Evolutionary conservation across 2,113 vertebrate genomes (phyloP).

Genomic region (Channa maculata): DNA sequence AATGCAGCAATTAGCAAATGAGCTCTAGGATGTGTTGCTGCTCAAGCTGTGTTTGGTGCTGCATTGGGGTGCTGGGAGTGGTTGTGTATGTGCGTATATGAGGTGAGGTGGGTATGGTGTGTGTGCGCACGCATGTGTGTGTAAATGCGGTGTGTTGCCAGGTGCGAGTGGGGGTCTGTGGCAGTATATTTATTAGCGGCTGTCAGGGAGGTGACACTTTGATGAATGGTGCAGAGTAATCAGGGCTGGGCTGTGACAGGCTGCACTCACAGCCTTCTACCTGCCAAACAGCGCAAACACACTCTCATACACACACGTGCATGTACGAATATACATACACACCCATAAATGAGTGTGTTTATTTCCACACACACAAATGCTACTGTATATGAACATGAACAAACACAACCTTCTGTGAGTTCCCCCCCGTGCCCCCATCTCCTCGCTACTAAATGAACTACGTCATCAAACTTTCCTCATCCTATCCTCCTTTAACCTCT

Average conservation of each 20-base stretch:
- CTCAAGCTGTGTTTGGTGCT: slow-evolving; percentile 71
- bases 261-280: slow-evolving; percentile 95
- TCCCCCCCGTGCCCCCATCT: not conserved
- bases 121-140: slow-evolving; percentile 43
- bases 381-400: slow-evolving; percentile 52
- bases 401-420: slow-evolving; percentile 62
- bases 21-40: slow-evolving; percentile 92
- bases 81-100: slow-evolving; percentile 35
- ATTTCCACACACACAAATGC: slow-evolving; percentile 28
- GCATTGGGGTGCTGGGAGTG: slow-evolving; percentile 65
- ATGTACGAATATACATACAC: slow-evolving; percentile 42
- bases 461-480: slow-evolving; percentile 56
- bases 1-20: slow-evolving; percentile 99
- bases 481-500: slow-evolving; percentile 33
- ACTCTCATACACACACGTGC: slow-evolving; percentile 61
- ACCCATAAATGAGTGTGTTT: slow-evolving; percentile 14
- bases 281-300: slow-evolving; percentile 89
- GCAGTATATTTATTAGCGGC: slow-evolving; percentile 99
- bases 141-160: slow-evolving; percentile 89
- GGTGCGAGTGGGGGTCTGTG: slow-evolving; percentile 94
- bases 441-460: slow-evolving; percentile 44
- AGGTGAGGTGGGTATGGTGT: slow-evolving; percentile 32
- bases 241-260: slow-evolving; percentile 93
- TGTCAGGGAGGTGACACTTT: slow-evolving; percentile 99
- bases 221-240: slow-evolving; percentile 99